phyloP scores from a whole-genome alignment of 1,140 invertebrate genomes.

The Dendroctonus ponderosae region DNA sequence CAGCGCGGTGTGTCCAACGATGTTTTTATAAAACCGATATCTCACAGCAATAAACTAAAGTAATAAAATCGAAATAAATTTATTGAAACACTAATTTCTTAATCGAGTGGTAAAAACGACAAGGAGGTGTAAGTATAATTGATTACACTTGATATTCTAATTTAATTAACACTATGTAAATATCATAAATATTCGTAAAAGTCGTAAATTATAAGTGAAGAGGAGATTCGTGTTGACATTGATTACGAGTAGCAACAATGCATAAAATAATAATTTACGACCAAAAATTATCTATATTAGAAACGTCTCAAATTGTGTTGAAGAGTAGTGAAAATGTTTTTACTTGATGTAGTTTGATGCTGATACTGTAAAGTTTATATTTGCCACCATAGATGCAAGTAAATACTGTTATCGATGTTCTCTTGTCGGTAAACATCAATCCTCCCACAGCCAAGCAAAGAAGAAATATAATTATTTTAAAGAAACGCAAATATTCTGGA shows the following conservation, averaged over 20 bases:
- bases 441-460: too few relatives aligned
- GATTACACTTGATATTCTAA: slow-evolving; percentile 18
- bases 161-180: slow-evolving; percentile 28
- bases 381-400: too few relatives aligned
- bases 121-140: slow-evolving; percentile 21
- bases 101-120: slow-evolving; percentile 25
- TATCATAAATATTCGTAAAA: slow-evolving; percentile 24
- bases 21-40: slow-evolving; percentile 3
- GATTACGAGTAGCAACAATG: slow-evolving; percentile 12
- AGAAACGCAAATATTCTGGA: too few relatives aligned
- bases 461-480: too few relatives aligned
- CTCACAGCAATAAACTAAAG: not conserved
- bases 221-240: slow-evolving; percentile 10
- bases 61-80: slow-evolving; percentile 21
- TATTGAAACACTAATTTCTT: slow-evolving; percentile 18
- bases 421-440: too few relatives aligned
- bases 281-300: slow-evolving; percentile 11
- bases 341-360: too few relatives aligned
- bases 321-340: too few relatives aligned
- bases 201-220: slow-evolving; percentile 22
- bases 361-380: too few relatives aligned
- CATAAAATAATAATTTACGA: slow-evolving; percentile 11
- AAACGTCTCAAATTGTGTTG: not conserved
- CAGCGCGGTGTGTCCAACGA: too few relatives aligned
- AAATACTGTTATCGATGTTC: too few relatives aligned